Evolutionary conservation across 2,888 invertebrate species (phyloP).

Genomic region (Phyto melanocephala): DNA sequence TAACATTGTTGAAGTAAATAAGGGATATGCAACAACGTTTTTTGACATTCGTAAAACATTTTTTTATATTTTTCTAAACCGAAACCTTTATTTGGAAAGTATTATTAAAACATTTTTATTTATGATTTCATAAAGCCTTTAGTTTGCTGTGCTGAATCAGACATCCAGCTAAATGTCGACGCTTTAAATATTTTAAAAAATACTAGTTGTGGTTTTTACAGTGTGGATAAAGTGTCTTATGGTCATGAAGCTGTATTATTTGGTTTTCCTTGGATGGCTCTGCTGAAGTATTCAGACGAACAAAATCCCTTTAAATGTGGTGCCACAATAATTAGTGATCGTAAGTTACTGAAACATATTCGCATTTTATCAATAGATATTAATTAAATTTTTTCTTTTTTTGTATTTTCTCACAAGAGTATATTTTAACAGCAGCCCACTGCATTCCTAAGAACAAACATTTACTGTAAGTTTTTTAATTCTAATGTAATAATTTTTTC

Average conservation of each 20-base stretch:
- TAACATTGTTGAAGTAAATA: too few species aligned
- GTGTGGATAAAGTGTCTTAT: conserved; percentile 81
- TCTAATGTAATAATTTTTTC: background rate
- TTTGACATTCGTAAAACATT: too few species aligned
- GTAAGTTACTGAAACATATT: conserved; percentile 68
- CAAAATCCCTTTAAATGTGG: conserved; percentile 74
- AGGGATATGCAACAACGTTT: too few species aligned
- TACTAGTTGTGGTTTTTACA: conserved; percentile 81
- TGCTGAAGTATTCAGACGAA: conserved; percentile 81
- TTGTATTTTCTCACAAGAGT: conserved; percentile 47
- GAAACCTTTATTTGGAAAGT: too few species aligned
- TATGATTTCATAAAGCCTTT: too few species aligned
- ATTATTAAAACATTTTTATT: too few species aligned
- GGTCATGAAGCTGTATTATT: conserved; percentile 82
- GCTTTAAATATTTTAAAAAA: conserved; percentile 68
- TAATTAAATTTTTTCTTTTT: too few species aligned
- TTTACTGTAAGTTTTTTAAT: conserved; percentile 68
- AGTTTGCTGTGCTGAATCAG: conserved; percentile 68
- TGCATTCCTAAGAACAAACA: conserved; percentile 66
- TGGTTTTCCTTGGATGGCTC: conserved; percentile 88
- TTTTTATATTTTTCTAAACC: too few species aligned
- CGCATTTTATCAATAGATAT: background rate
- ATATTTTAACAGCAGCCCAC: conserved; percentile 73
- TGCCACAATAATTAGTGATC: conserved; percentile 72
- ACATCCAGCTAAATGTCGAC: conserved; percentile 71